Base-by-base conservation (phyloP, 1,140 invertebrate genomes). In the Trichonephila clavipes region DNA sequence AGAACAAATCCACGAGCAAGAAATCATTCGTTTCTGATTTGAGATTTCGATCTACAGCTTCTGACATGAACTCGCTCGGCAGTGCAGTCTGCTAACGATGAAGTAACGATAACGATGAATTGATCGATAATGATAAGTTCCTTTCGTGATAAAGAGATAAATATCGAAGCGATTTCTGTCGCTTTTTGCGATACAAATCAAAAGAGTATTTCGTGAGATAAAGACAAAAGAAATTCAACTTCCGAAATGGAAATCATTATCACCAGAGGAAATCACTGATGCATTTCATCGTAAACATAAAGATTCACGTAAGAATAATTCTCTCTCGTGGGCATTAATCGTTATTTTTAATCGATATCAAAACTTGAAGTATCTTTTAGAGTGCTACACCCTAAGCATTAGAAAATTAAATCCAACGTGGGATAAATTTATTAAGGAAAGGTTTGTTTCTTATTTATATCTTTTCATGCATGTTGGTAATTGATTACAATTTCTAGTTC, bases 31-130 rank as follows among this genome's bases (percentile, higher is more conserved):
- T 66, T 88, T 62, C 85, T n/a, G 85, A 85, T 64, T 88, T 66
- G 19, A 62, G 61, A 62, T 62, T 88, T 66, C 64, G 34, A 62
- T 62, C 34, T 40, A 12, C 61, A 44, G 87, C 24, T 69, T 88
- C 28, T 88, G 58, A 69, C 24, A 88, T 61, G 61, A 34, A 34
- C 61, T 62, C 87, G 40, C 28, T 61, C 21, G 4, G 64, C 62
- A 58, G 34, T 28, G 51, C 62, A 62, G 61, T 64, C 58, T 58
- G 24, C 58, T 88, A 59, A 88, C 85, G 85, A 88, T 88, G 59
- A 88, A 59, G 51, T 69, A 88, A 88, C 87, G 87, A 88, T 88
- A 62, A 88, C 87, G 87, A 51, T 88, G 44, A 88, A 88, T 88
- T 34, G 64, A 88, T 69, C 87, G 87, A 69, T 88, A 88, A 66